Evolutionary conservation across 2,797 vertebrate species (phyloP), one percentile per base, ranked within the genome.

Genomic region (Microchirus variegatus): DNA sequence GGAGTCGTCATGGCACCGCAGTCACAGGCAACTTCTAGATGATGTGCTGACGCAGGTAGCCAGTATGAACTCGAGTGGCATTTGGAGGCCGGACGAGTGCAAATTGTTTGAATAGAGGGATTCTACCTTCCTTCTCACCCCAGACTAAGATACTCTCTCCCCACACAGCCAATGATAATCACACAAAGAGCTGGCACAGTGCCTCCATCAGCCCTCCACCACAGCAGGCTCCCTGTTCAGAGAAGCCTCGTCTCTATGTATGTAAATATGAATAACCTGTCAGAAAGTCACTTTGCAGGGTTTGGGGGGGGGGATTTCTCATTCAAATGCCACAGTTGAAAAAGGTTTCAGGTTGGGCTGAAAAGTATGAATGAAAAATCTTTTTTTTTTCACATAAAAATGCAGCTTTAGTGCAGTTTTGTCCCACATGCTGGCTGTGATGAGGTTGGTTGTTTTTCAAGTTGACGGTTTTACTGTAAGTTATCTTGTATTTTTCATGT

Each of bases 11-110:
- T 90, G 83, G 66, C 93, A 0, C 93, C 95, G 90, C 96, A 96
- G 81, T 94, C 95, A 0, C 97, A 96, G 86, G 92, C 95, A 72
- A 90, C 94, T 1, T 94, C 93, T 77, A 98, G 97, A 98, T 98
- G 96, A 98, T 97, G 90, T 74, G 80, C 82, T 67, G 77, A 73
- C 38, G 54, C 63, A 56, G 82, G 75, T 59, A 68, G 68, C 82
- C 84, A 54, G 73, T 64, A 72, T 66, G 74, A 85, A 91, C 91
- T 83, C 3, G 19, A 77, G 67, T 61, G 82, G 73, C 66, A 59
- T 77, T 81, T 31, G 61, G 72, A 88, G 70, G 80, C 75, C 41
- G 66, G 71, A 86, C 77, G 70, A 64, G 73, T 76, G 81, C 72
- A 82, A 79, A 80, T 59, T 65, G 66, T 78, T 75, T 62, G 61